Evolutionary conservation across 2,888 invertebrate genomes (phyloP), one percentile per base, ranked within the genome.

Genomic region (Colostygia pectinataria): DNA sequence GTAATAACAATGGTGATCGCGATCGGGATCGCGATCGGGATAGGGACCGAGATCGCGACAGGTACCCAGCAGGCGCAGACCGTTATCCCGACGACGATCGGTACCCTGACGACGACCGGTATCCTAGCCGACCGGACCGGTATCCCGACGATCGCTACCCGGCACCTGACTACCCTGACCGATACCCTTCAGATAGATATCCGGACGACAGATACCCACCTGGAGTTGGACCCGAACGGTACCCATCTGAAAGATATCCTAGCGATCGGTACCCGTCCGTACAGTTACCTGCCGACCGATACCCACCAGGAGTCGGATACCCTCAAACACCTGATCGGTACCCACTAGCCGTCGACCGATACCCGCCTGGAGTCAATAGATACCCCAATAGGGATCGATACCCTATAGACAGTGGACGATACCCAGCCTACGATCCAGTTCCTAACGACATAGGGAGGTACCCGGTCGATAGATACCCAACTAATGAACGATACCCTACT

Each of bases 91-190:
- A 86, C 57, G 85, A 89, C 55, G 91, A 91, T 63, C 87, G 92
- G 52, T 92, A 91, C 71, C 83, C 91, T 15, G 77, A 84, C 59
- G 89, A 89, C 61, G 90, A 90, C 66, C 84, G 87, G 55, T 90
- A 88, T 55, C 59, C 59, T 65, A 78, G 83, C 58, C 74, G 82
- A 44, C 80, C 87, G 31, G 92, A 92, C 69, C 87, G 91, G 61
- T 91, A 88, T 80, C 73, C 71, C 59, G 91, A 90, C 48, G 92
- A 91, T 74, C 86, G 92, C 33, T 93, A 92, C 65, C 92, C 93
- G 44, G 90, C 83, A 0, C 80, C 89, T 10, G 91, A 91, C 69
- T 89, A 88, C 61, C 82, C 83, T 58, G 83, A 78, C 52, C 71
- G 77, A 29, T 79, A 77, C 61, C 75, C 76, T 31, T 55, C 60